Percentiles rank a stretch among this genome's conserved stretches.
These are phyloP conservation scores for Alviniconcha strummeri DNA, from an alignment of 2,888 invertebrate species.

Conservation along the genomic window DNA sequence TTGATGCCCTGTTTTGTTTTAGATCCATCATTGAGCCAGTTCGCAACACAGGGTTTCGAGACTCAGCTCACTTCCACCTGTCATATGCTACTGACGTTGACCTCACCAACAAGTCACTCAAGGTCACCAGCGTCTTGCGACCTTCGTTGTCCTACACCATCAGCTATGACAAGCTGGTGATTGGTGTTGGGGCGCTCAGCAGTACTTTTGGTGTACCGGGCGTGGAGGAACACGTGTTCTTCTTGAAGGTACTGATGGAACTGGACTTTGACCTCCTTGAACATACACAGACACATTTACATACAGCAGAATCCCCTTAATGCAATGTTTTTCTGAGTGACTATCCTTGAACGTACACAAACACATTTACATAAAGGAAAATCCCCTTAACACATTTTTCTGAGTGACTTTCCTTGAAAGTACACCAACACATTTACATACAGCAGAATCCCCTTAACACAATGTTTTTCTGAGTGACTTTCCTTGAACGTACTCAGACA, in stretches of 20 bases:
- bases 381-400: no score
- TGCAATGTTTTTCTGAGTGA: not conserved
- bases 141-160: slow-evolving; percentile 61
- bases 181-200: slow-evolving; percentile 73
- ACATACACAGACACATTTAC: not conserved
- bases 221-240: slow-evolving; percentile 72
- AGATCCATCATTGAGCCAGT: slow-evolving; percentile 74
- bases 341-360: not conserved
- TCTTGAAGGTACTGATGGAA: slow-evolving; percentile 69
- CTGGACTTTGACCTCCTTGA: not conserved
- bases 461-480: no score
- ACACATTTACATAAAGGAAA: no score
- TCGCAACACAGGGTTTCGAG: slow-evolving; percentile 70
- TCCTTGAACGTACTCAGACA: no score
- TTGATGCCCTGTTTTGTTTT: not conserved
- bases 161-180: slow-evolving; percentile 73
- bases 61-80: slow-evolving; percentile 71
- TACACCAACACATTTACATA: no score
- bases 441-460: no score
- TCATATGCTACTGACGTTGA: slow-evolving; percentile 68
- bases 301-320: not conserved
- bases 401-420: no score
- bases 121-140: slow-evolving; percentile 66
- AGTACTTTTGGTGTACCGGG: slow-evolving; percentile 74
- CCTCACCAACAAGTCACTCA: slow-evolving; percentile 54